A percentile compares a stretch with the other conserved stretches of the same genome.
Conservation (phyloP, 2,888 invertebrate genomes). For the Dusona sp. region DNA sequence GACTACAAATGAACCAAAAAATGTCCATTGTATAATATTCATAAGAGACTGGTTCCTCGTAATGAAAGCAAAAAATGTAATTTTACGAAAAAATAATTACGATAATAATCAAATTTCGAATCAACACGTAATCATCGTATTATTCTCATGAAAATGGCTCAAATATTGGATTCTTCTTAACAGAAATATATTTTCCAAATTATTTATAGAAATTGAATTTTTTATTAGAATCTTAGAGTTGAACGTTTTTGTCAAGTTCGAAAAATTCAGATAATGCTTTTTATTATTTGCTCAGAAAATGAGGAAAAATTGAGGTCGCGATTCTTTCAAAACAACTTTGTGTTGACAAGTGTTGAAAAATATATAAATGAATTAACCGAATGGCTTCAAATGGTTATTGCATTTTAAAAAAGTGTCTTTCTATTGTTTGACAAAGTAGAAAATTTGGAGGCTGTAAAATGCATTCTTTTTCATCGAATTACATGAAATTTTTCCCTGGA, state of each 20-base stretch:
- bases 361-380: no score
- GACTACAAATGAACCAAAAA: conserved; percentile 79
- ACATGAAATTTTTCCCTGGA: neutral
- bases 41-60: neutral
- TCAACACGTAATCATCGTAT: no score
- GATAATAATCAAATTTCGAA: neutral
- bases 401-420: neutral
- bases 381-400: no score
- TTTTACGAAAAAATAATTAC: neutral
- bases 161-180: neutral
- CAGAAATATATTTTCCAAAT: neutral
- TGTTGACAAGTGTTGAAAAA: no score
- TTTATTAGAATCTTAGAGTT: no score
- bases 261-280: no score
- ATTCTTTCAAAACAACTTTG: no score
- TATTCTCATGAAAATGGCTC: neutral
- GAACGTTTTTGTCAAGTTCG: no score
- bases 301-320: no score
- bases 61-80: neutral
- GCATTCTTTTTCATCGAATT: neutral
- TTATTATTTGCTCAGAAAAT: no score
- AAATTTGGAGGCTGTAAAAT: neutral
- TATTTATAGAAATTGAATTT: no score
- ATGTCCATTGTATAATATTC: neutral
- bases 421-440: neutral